phyloP scores from a whole-genome alignment of 2,888 invertebrate genomes.

The Augochlorella aurata region DNA sequence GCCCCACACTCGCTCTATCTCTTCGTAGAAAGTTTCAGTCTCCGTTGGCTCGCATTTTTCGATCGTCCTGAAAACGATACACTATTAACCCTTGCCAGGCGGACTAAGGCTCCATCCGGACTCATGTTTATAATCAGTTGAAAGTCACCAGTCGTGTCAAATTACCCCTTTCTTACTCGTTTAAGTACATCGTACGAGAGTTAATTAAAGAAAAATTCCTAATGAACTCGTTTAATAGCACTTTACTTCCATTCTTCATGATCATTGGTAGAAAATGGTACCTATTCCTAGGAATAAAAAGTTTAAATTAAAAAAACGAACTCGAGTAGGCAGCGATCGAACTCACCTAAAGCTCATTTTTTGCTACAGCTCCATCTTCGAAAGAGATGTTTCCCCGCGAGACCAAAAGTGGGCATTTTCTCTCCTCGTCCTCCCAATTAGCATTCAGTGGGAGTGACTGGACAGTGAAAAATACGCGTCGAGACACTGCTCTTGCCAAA shows the following conservation, averaged over 20 bases:
- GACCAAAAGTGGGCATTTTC: background rate
- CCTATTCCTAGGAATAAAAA: background rate
- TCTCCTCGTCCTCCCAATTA: background rate
- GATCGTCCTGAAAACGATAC: background rate
- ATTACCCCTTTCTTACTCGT: too few relatives aligned
- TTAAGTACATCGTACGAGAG: too few relatives aligned
- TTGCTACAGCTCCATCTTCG: background rate
- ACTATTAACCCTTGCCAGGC: background rate
- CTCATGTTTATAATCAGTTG: too few relatives aligned
- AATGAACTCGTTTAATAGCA: background rate
- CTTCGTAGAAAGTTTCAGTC: slow-evolving; percentile 11
- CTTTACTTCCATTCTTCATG: too few relatives aligned
- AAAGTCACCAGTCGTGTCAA: too few relatives aligned
- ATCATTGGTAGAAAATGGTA: too few relatives aligned
- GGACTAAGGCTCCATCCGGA: too few relatives aligned
- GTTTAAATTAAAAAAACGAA: background rate
- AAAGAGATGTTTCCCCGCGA: background rate
- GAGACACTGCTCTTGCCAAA: background rate
- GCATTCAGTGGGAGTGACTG: background rate
- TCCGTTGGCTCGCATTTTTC: background rate
- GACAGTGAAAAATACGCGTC: background rate
- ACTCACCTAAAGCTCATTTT: background rate
- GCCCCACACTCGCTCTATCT: slow-evolving; percentile 11
- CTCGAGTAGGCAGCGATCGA: background rate
- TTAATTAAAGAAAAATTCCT: too few relatives aligned